phyloP scores from a whole-genome alignment of 2,888 invertebrate genomes.

The Synanthedon formicaeformis region DNA sequence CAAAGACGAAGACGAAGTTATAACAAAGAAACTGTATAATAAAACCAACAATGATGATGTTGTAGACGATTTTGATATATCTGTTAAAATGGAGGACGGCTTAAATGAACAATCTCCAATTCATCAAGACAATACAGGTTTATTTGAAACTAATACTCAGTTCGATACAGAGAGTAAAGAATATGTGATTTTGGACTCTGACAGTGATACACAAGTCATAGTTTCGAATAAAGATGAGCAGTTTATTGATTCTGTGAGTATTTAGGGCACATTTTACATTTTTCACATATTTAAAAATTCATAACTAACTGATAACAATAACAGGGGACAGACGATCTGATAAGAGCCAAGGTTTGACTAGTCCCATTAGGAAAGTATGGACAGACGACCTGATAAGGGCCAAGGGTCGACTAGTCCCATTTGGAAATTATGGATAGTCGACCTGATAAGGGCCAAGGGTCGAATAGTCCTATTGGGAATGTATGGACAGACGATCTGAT shows the following conservation, averaged over 20 bases:
- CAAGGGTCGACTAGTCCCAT: no score
- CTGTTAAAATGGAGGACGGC: background rate
- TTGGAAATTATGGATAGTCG: no score
- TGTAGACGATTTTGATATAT: background rate
- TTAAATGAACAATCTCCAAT: background rate
- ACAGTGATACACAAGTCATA: background rate
- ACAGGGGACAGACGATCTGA: no score
- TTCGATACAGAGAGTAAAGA: background rate
- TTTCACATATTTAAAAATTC: no score
- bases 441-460: no score
- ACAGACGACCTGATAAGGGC: no score
- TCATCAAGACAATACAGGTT: background rate
- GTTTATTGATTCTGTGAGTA: constrained; percentile 34
- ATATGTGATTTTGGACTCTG: background rate
- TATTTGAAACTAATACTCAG: background rate
- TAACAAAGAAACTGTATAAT: background rate
- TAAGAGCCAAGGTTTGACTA: no score
- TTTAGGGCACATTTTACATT: background rate
- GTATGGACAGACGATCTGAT: no score
- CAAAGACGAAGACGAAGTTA: background rate
- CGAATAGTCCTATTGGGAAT: no score
- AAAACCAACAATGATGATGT: background rate
- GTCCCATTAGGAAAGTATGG: no score
- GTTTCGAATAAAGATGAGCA: constrained; percentile 36
- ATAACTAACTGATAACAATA: background rate